phyloP scores from a whole-genome alignment of 2,888 invertebrate species.

The Chromoteleia sp. region DNA sequence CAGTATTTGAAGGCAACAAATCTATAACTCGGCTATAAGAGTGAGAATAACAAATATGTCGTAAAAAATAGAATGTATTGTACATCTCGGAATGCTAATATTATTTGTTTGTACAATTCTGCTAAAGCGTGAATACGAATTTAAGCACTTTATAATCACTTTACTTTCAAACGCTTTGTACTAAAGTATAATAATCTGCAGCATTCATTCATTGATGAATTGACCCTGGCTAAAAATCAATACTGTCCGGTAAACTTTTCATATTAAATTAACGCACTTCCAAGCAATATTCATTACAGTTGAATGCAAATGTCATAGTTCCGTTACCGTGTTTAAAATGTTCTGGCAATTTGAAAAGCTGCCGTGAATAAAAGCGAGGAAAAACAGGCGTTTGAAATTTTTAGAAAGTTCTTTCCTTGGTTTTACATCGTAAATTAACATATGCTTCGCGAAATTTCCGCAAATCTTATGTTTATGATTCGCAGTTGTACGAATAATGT shows the following conservation, averaged over 20 bases:
- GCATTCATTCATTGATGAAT: constrained; percentile 64
- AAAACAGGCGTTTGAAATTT: constrained; percentile 14
- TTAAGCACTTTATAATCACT: constrained; percentile 27
- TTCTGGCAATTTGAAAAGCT: constrained; percentile 9
- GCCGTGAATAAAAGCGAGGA: constrained; percentile 7
- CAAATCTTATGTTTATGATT: constrained; percentile 48
- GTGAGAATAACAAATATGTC: too few species aligned
- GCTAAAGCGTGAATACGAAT: not conserved
- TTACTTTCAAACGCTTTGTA: constrained; percentile 44
- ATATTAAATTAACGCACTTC: constrained; percentile 56
- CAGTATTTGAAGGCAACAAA: too few species aligned
- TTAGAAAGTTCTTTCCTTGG: not conserved
- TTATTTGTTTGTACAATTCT: constrained; percentile 4
- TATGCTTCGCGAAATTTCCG: constrained; percentile 25
- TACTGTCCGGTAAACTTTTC: constrained; percentile 66
- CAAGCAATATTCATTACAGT: constrained; percentile 48
- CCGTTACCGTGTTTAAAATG: constrained; percentile 20
- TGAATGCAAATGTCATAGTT: constrained; percentile 40
- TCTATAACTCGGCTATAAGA: too few species aligned
- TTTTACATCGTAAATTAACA: constrained; percentile 46
- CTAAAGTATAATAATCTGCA: constrained; percentile 62
- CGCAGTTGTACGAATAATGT: constrained; percentile 44
- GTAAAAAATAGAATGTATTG: too few species aligned
- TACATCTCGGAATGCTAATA: too few species aligned
- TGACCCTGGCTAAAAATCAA: constrained; percentile 67